A percentile compares a stretch with the other conserved stretches of the same genome.
Conservation (phyloP, 30 jellyfish, hydroid and myxozoan species). For the Phacellophora camtschatica region DNA sequence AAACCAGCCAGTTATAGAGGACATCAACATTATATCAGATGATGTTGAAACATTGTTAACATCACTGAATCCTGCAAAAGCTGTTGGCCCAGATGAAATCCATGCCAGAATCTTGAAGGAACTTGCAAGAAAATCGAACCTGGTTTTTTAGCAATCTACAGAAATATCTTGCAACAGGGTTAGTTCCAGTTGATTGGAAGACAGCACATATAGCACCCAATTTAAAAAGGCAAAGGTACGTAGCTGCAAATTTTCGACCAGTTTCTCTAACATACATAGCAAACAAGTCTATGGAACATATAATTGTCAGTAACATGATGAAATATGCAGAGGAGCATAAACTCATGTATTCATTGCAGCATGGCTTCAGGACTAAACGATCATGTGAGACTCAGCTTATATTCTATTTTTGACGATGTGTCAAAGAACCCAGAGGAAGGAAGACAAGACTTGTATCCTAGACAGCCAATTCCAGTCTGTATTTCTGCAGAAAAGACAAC, state of each 20-base stretch:
- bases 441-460: not conserved
- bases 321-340: not conserved
- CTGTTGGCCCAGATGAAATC: conserved; percentile 47
- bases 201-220: not conserved
- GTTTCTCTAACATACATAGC: conserved; percentile 17
- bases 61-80: conserved; percentile 18
- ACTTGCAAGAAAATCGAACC: conserved; percentile 21
- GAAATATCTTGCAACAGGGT: conserved; percentile 19
- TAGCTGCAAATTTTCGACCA: conserved; percentile 2
- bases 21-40: not conserved
- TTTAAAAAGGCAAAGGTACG: not conserved
- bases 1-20: conserved; percentile 12
- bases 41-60: conserved; percentile 20
- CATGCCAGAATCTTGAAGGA: conserved; percentile 14
- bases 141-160: conserved; percentile 11
- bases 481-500: not conserved
- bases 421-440: not conserved
- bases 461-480: conserved; percentile 28
- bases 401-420: not conserved
- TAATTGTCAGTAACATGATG: not conserved
- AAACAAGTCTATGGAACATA: conserved; percentile 28
- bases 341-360: conserved; percentile 15
- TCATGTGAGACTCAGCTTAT: no score
- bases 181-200: conserved; percentile 30
- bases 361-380: conserved; percentile 16